Evolutionary conservation across 2,888 invertebrate species (phyloP), one percentile per base, ranked within the genome.

Genomic region (Camptogramma bilineatum): DNA sequence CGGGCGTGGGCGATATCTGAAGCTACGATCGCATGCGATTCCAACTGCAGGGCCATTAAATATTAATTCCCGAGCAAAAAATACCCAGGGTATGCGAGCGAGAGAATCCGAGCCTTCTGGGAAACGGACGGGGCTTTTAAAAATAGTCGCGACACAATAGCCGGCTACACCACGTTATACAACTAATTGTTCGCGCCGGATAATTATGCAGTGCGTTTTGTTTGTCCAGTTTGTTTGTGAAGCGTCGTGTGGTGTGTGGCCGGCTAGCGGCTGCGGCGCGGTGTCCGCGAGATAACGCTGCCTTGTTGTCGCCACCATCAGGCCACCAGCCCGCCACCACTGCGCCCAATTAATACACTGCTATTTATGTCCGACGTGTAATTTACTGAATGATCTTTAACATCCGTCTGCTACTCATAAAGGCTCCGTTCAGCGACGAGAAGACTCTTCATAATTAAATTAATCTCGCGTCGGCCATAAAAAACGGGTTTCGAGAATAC

Each of bases 141-240:
- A 83, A 83, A 81, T 78, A 75, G 79, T 79, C 80, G 80, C 85
- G 83, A 86, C 87, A 90, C 88, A 87, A 87, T 85, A 79, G 83
- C 83, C 82, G 83, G 86, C 87, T 88, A 87, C 84, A 87, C 86
- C 88, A 87, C 86, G 85, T 86, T 88, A 87, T 85, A 88, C 88
- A 90, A 88, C 86, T 89, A 90, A 90, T 89, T 88, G 84, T 87
- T 86, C 85, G 82, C 84, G 82, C 83, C 83, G 82, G 83, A 84
- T 90, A 88, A 89, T 90, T 88, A 88, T 88, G 82, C 84, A 83
- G 78, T 77, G 55, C 57, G 69, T 70, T 71, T 70, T 86, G 83
- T 86, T 88, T 85, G 83, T 74, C 72, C 69, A 79, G 75, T 78
- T 72, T 75, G 73, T 77, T 74, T 74, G 74, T 74, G 60, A 57